Evolutionary conservation across 2,888 invertebrate genomes (phyloP).

Genomic region (Scaptomyza polygonia): DNA sequence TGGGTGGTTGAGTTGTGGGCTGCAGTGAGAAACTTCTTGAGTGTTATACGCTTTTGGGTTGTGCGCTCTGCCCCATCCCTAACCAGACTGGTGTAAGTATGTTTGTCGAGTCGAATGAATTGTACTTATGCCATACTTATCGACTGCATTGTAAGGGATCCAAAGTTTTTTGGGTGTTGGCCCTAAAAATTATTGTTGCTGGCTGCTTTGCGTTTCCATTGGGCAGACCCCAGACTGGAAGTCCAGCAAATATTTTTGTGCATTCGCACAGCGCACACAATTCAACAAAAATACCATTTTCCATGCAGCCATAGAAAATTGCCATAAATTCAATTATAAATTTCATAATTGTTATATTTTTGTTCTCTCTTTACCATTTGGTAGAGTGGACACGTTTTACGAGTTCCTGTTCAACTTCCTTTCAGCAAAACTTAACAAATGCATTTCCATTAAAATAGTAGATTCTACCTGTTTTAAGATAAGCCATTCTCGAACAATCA

Average conservation of each 20-base stretch:
- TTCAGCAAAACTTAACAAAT: constrained; percentile 63
- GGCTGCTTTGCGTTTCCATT: constrained; percentile 9
- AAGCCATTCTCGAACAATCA: constrained; percentile 37
- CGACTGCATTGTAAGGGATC: constrained; percentile 73
- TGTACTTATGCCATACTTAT: constrained; percentile 77
- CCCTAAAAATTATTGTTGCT: constrained; percentile 40
- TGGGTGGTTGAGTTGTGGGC: constrained; percentile 8
- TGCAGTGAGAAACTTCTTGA: constrained; percentile 16
- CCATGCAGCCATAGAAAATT: constrained; percentile 44
- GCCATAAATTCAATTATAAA: constrained; percentile 71
- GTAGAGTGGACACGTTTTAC: constrained; percentile 32
- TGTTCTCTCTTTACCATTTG: constrained; percentile 6
- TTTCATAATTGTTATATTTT: constrained; percentile 37
- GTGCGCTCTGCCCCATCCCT: constrained; percentile 1
- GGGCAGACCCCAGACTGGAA: constrained; percentile 12
- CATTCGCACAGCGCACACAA: constrained; percentile 36
- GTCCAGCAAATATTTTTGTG: constrained; percentile 62
- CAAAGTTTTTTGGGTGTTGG: constrained; percentile 67
- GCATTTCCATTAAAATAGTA: constrained; percentile 54
- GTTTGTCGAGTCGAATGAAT: constrained; percentile 62
- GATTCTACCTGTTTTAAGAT: constrained; percentile 68
- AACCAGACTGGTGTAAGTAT: constrained; percentile 42
- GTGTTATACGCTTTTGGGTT: constrained; percentile 16
- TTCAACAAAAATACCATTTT: constrained; percentile 42
- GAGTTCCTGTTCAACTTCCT: constrained; percentile 45